Evolutionary conservation across 1,140 invertebrate genomes (phyloP), one percentile per base, ranked within the genome.

Genomic region (Trachymyrmex cornetzi): DNA sequence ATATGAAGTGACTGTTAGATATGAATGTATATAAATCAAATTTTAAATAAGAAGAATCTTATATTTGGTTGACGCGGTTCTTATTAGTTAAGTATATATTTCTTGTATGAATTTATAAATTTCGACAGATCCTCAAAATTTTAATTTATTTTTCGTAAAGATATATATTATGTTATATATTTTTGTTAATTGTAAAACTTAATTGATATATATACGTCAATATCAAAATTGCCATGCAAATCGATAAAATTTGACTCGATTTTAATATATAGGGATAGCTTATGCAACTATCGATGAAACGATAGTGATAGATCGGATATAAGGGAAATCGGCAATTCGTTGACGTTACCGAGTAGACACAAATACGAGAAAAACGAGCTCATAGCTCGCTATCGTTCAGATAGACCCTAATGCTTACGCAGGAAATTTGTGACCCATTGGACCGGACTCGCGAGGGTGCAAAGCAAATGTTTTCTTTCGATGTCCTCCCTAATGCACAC

Each of bases 401-500:
- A 84, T 64, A 89, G 72, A 24, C 79, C 69, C 74, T 71, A 53
- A 55, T 80, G 80, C 86, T 90, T 88, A 77, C 88, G 85, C 86
- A 88, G 80, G 69, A 82, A 85, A 85, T 87, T 77, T 81, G 75
- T 85, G 80, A 85, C 63, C 80, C 85, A 59, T 87, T 80, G 66
- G 53, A 89, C 79, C 63, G 79, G 55, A 87, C 86, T 86, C 50
- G 85, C 12, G 66, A 27, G 79, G 74, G 80, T 75, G 74, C 74
- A 79, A 74, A 61, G 71, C 77, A 89, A 90, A 90, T 89, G 88
- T 90, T 89, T 89, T 87, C 84, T 87, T 90, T 82, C 88, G 71
- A 90, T 89, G 77, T 82, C 77, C 74, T 57, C 67, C 6, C 61
- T 38, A 27, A 57, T 34, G 66, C 71, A 79, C 64, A 77, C 75